Evolutionary conservation across 2,888 invertebrate species (phyloP), one percentile per base, ranked within the genome.

Genomic region (Pyralis farinalis): DNA sequence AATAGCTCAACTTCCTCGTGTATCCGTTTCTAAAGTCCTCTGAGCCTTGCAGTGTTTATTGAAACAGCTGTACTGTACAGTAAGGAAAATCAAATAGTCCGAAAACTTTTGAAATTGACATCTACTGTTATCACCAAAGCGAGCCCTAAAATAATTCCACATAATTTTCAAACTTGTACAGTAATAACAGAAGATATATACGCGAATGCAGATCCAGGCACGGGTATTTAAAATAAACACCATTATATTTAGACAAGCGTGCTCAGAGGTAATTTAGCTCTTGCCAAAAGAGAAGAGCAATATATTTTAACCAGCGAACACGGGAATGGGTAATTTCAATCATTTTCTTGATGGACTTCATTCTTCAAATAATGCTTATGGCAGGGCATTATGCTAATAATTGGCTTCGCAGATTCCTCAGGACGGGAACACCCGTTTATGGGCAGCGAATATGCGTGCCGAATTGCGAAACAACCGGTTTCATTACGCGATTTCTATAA

Each of bases 391-490:
- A 73, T 63, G 70, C 64, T 77, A 79, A 83, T 79, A 77, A 79
- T 75, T 62, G 72, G 72, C 67, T 72, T 63, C 53, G 64, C 55
- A 61, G 61, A 67, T 66, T 60, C 59, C 52, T 63, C 63, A 69
- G 67, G 60, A 59, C 61, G 49, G 51, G 47, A 46, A 42, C 49
- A 52, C 41, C 61, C 58, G 58, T 53, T 65, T 71, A 68, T 63
- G 58, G 16, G 57, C 65, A 68, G 63, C 63, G 58, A 59, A 63
- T 58, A 72, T 71, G 71, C 73, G 71, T 74, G 74, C 70, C 68
- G 56, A 74, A 76, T 73, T 67, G 66, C 71, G 73, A 75, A 79
- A 77, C 71, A 74, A 79, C 74, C 67, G 71, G 73, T 71, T 65
- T 53, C 51, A 60, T 60, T 65, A 61, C 59, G 58, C 63, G 63